phyloP scores from a whole-genome alignment of 2,888 invertebrate species.

The Microctonus brassicae region DNA sequence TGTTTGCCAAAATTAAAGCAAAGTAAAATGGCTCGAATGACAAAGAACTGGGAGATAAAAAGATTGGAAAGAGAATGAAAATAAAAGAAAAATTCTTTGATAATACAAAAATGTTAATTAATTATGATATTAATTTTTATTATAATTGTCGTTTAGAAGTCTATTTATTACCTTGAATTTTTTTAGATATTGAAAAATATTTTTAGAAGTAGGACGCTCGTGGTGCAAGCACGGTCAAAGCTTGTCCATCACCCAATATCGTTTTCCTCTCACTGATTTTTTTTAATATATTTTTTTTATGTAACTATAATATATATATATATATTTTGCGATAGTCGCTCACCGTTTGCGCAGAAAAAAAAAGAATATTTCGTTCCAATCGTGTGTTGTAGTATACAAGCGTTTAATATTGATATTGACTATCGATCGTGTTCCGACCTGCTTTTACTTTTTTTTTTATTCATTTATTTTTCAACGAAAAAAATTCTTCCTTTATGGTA shows the following conservation, averaged over 20 bases:
- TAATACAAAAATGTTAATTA: too few relatives aligned
- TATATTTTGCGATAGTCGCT: not conserved
- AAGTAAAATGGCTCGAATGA: not conserved
- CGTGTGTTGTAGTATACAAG: not conserved
- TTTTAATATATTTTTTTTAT: not conserved
- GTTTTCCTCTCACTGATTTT: constrained; percentile 13
- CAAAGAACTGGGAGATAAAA: not conserved
- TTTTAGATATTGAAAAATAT: constrained; percentile 24
- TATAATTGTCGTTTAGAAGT: too few relatives aligned
- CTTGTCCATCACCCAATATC: constrained; percentile 22
- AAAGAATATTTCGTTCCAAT: not conserved
- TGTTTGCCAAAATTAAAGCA: constrained; percentile 9
- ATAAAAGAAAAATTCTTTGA: too few relatives aligned
- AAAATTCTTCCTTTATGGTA: not conserved
- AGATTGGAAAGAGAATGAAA: not conserved
- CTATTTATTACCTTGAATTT: constrained; percentile 11
- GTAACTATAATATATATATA: too few relatives aligned
- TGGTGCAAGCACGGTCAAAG: not conserved
- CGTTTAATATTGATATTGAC: not conserved
- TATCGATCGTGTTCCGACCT: not conserved
- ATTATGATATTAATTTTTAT: too few relatives aligned
- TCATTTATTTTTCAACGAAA: not conserved
- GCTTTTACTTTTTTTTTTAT: not conserved
- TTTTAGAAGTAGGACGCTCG: constrained; percentile 31
- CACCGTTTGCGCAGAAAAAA: not conserved